Evolutionary conservation across 2,888 invertebrate species (phyloP).

Genomic region (Gisinianus flammeolus): DNA sequence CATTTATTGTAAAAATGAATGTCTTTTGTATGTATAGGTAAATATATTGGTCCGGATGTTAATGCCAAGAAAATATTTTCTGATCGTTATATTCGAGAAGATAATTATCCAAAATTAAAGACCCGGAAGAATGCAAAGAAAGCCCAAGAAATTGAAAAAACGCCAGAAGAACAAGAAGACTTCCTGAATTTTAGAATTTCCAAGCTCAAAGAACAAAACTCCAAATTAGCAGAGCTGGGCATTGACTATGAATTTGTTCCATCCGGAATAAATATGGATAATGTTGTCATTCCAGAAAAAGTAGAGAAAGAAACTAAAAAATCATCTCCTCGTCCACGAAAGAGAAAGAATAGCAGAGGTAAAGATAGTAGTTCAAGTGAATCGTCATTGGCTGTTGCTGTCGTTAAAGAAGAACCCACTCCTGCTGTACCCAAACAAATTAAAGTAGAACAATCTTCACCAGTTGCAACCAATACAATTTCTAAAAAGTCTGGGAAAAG

Average conservation of each 20-base stretch:
- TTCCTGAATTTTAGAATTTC: slow-evolving; percentile 33
- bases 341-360: background rate
- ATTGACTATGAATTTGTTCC: slow-evolving; percentile 47
- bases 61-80: slow-evolving; percentile 47
- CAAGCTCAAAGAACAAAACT: slow-evolving; percentile 44
- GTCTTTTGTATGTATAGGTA: no score
- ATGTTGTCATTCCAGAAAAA: no score
- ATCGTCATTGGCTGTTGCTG: background rate
- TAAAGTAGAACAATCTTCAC: no score
- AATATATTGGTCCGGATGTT: slow-evolving; percentile 42
- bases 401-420: no score
- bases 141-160: slow-evolving; percentile 27
- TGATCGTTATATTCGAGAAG: slow-evolving; percentile 30
- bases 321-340: no score
- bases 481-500: no score
- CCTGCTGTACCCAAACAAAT: no score
- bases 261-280: background rate
- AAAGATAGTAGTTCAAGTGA: background rate
- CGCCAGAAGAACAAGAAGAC: slow-evolving; percentile 39
- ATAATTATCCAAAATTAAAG: slow-evolving; percentile 44
- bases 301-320: background rate
- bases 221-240: slow-evolving; percentile 47
- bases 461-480: no score
- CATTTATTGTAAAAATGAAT: background rate
- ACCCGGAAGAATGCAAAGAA: slow-evolving; percentile 22